Conservation (phyloP, 1,140 invertebrate species). For the Orius insidiosus region DNA sequence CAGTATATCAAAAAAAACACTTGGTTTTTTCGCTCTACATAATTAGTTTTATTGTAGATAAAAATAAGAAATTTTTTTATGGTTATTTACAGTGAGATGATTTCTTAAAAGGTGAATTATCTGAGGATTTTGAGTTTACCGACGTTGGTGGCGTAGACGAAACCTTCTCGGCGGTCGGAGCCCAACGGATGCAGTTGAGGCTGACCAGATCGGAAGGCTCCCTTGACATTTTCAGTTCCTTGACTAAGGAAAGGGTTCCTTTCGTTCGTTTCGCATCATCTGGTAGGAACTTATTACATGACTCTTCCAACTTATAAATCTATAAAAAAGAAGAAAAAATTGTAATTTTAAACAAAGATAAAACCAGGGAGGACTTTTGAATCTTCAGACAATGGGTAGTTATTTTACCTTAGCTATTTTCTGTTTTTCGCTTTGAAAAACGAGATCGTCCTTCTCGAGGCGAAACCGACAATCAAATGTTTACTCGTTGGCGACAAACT, state of each 20-base stretch:
- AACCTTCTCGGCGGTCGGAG: constrained; percentile 58
- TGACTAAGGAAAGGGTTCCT: constrained; percentile 33
- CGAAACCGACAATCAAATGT: constrained; percentile 61
- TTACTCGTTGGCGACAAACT: constrained; percentile 59
- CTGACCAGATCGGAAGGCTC: constrained; percentile 40
- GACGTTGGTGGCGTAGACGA: constrained; percentile 70
- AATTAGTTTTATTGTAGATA: no score
- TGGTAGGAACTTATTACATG: no score
- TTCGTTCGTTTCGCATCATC: constrained; percentile 21
- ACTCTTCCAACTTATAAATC: constrained; percentile 25
- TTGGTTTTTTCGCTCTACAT: no score
- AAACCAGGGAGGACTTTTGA: no score
- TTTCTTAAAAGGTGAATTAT: no score
- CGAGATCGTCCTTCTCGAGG: constrained; percentile 37
- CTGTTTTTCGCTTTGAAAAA: constrained; percentile 30
- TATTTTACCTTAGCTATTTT: constrained; percentile 48
- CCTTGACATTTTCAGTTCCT: constrained; percentile 38
- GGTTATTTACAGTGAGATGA: no score
- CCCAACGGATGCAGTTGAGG: constrained; percentile 70
- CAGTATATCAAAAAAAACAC: no score
- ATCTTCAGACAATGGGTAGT: background rate
- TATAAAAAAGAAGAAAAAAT: constrained; percentile 1
- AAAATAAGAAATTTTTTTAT: no score
- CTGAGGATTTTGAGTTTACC: constrained; percentile 38
- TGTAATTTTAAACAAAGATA: background rate